Conservation (phyloP, 1,140 invertebrate genomes). For the Drosophila melanogaster region DNA sequence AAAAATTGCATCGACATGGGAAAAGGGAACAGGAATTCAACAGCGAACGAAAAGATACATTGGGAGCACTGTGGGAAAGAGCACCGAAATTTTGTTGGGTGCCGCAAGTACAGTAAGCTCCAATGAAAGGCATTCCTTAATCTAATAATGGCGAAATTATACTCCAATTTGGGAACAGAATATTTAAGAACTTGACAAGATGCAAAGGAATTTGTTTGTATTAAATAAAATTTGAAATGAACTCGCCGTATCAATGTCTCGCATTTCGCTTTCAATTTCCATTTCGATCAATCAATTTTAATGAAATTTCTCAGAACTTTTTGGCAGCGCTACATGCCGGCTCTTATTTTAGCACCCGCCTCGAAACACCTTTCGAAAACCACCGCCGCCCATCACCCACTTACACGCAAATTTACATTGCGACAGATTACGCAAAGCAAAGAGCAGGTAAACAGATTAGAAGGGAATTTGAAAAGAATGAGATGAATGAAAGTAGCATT, state of each 20-base stretch:
- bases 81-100: not conserved
- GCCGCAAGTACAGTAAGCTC: constrained; percentile 1
- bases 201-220: not conserved
- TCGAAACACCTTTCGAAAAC: constrained; percentile 2
- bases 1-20: constrained; percentile 58
- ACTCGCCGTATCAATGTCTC: constrained; percentile 17
- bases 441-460: constrained; percentile 4
- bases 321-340: constrained; percentile 3
- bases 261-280: constrained; percentile 40
- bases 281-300: constrained; percentile 53
- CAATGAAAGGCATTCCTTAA: not conserved
- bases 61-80: not conserved
- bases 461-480: constrained; percentile 8
- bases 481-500: constrained; percentile 14
- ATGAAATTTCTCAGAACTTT: constrained; percentile 52
- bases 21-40: constrained; percentile 14
- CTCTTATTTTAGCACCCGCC: constrained; percentile 9
- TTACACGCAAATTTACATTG: not conserved
- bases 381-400: not conserved
- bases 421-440: constrained; percentile 58
- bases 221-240: constrained; percentile 21
- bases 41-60: not conserved
- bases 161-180: too few relatives aligned
- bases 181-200: not conserved
- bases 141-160: too few relatives aligned